These are phyloP conservation scores for Spodoptera litura DNA, from an alignment of 1,140 invertebrate species.

Conservation along the genomic window DNA sequence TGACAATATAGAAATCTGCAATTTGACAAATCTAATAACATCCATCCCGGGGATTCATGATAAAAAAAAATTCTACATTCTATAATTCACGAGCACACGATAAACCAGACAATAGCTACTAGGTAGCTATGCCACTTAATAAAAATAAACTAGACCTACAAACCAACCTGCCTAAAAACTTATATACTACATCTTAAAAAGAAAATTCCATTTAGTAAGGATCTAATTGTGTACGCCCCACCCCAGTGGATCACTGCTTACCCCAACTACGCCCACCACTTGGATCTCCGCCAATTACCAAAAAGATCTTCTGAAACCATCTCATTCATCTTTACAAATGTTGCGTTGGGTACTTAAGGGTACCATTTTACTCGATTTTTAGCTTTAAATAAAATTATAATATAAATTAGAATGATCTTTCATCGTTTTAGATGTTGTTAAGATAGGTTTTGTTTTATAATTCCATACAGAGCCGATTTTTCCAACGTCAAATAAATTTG, in stretches of 20 bases:
- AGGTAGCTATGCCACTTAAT: too few relatives aligned
- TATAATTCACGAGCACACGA: too few relatives aligned
- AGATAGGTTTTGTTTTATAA: background rate
- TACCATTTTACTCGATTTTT: background rate
- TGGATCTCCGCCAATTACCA: constrained; percentile 56
- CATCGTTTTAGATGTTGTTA: background rate
- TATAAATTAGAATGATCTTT: constrained; percentile 1
- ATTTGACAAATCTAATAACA: too few relatives aligned
- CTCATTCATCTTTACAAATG: constrained; percentile 53
- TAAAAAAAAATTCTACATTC: too few relatives aligned
- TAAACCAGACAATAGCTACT: too few relatives aligned
- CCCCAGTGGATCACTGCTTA: constrained; percentile 36
- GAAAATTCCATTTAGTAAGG: constrained; percentile 5
- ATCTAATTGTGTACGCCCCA: constrained; percentile 7
- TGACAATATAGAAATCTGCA: too few relatives aligned
- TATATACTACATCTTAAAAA: background rate
- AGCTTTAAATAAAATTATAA: background rate
- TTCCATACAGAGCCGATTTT: too few relatives aligned
- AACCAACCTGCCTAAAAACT: too few relatives aligned
- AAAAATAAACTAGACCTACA: too few relatives aligned
- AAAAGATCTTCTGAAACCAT: constrained; percentile 34
- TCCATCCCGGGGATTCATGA: too few relatives aligned
- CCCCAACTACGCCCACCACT: constrained; percentile 27
- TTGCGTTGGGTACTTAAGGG: background rate
- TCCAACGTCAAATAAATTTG: too few relatives aligned